These are phyloP conservation scores for Emberiza fucata DNA, from an alignment of 2,113 vertebrate genomes.

Conservation along the genomic window DNA sequence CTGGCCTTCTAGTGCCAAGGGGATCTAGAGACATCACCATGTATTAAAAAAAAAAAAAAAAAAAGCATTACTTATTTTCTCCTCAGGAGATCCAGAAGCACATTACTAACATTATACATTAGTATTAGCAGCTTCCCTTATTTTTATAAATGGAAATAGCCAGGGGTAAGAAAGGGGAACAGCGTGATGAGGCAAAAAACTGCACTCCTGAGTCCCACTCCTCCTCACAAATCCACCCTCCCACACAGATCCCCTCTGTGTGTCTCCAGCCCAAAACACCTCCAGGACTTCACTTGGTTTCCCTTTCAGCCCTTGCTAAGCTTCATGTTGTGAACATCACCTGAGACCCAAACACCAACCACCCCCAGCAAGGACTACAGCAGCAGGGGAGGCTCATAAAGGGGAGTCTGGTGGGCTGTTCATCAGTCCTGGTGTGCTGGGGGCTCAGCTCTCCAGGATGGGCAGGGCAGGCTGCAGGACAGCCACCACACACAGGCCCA, in stretches of 20 bases:
- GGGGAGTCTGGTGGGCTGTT: background rate
- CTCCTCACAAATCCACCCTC: background rate
- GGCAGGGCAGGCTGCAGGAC: background rate
- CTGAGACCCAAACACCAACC: background rate
- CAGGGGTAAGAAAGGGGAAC: background rate
- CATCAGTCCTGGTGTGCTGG: background rate
- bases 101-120: background rate
- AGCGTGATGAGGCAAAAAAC: background rate
- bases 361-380: background rate
- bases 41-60: background rate
- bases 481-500: accelerated
- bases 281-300: background rate
- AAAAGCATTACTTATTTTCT: background rate
- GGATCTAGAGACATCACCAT: background rate
- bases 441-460: background rate
- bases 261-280: background rate
- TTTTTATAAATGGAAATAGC: background rate
- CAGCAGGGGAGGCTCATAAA: background rate
- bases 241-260: background rate
- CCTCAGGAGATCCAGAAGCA: background rate
- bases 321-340: background rate
- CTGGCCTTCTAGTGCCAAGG: background rate
- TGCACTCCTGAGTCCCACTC: background rate
- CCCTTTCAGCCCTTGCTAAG: background rate
- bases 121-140: background rate